These are phyloP conservation scores for Dryadula phaetusa DNA, from an alignment of 2,888 invertebrate genomes.

Conservation along the genomic window DNA sequence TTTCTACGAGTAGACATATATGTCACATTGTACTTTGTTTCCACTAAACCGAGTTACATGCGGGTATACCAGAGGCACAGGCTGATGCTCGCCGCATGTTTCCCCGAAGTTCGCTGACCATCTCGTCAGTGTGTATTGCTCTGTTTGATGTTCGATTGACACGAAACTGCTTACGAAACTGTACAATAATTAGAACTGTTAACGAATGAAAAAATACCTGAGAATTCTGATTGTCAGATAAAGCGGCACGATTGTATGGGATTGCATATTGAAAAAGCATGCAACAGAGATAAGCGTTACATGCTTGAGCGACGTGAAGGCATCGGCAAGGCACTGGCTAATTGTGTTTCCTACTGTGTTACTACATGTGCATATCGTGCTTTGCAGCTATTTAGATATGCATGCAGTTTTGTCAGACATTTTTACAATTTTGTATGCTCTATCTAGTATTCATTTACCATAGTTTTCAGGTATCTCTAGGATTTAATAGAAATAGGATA, in stretches of 20 bases:
- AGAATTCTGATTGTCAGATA: constrained; percentile 81
- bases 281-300: constrained; percentile 83
- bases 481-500: constrained; percentile 24
- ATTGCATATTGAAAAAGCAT: constrained; percentile 84
- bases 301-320: constrained; percentile 75
- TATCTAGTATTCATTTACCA: constrained; percentile 27
- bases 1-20: constrained; percentile 43
- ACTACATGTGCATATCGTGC: constrained; percentile 64
- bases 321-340: constrained; percentile 71
- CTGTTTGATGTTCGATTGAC: constrained; percentile 69
- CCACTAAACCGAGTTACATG: constrained; percentile 35
- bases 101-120: constrained; percentile 31
- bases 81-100: neutral
- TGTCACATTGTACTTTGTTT: constrained; percentile 40
- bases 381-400: constrained; percentile 42
- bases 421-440: constrained; percentile 40
- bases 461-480: constrained; percentile 29
- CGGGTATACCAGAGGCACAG: neutral
- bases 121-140: constrained; percentile 49
- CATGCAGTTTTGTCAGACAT: constrained; percentile 39
- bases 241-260: constrained; percentile 76
- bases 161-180: constrained; percentile 78
- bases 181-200: constrained; percentile 77
- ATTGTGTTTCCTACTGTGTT: constrained; percentile 82
- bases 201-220: constrained; percentile 78